Evolutionary conservation across 2,888 invertebrate genomes (phyloP), one percentile per base, ranked within the genome.

Genomic region (Lumbricus terrestris): DNA sequence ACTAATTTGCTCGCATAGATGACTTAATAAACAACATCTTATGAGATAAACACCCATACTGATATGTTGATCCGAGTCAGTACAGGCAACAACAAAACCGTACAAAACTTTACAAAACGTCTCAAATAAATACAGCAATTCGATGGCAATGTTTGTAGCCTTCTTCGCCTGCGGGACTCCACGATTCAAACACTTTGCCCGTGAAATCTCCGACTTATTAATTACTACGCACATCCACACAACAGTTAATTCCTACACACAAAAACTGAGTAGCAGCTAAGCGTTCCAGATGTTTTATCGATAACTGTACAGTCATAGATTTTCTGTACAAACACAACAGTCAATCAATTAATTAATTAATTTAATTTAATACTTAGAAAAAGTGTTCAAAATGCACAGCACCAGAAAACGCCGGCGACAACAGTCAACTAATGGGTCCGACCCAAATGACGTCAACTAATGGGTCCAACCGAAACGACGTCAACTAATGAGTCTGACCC

Each of bases 221-320:
- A 69, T 69, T n/a, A n/a, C n/a, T n/a, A n/a, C n/a, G n/a, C n/a
- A 69, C n/a, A 69, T 69, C n/a, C 69, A 69, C 69, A 69, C 69
- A 69, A 69, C 69, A 69, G 5, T 69, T 29, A 69, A 29, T 69
- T 69, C 69, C 69, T 69, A 69, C n/a, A 69, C 69, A 69, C 54
- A 54, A 54, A 54, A 47, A 13, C 13, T 69, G 69, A 69, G 69
- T 69, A 69, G n/a, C n/a, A 69, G 69, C n/a, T n/a, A 11, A 69
- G 69, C 69, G n/a, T 29, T 69, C 11, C 69, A 69, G n/a, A 69
- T 69, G 69, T 69, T 69, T 69, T 6, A n/a, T n/a, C 8, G n/a
- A n/a, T n/a, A 69, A 69, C 11, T 69, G 29, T n/a, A 69, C 29
- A n/a, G n/a, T n/a, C n/a, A n/a, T n/a, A 11, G 29, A 69, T 69